Conservation (phyloP, 2,113 vertebrate species). For the Alethe diademata region DNA sequence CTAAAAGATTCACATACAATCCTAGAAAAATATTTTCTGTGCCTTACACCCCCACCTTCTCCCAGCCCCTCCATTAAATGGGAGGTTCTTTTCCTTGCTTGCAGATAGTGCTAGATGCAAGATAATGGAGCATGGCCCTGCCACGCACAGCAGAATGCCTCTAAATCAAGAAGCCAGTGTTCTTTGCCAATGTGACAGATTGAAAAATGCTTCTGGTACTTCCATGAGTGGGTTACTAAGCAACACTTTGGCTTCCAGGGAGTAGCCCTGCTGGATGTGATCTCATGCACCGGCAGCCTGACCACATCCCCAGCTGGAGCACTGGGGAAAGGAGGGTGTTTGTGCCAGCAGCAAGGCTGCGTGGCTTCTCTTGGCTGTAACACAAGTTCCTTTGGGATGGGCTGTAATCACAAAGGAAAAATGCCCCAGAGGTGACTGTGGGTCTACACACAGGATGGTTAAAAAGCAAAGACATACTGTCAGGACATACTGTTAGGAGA, state of each 20-base stretch:
- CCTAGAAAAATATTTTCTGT: neutral
- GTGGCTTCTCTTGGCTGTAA: neutral
- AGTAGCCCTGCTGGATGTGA: conserved; percentile 48
- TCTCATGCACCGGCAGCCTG: conserved; percentile 37
- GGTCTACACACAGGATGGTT: neutral
- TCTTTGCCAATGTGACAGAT: conserved; percentile 56
- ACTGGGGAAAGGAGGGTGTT: neutral
- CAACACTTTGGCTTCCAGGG: conserved; percentile 68
- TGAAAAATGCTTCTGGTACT: conserved; percentile 65
- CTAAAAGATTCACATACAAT: neutral
- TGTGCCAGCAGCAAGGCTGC: neutral
- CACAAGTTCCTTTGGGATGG: neutral
- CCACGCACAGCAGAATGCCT: conserved; percentile 26
- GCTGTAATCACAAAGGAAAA: neutral
- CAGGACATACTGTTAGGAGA: rapidly evolving
- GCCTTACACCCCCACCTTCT: neutral
- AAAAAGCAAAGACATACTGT: neutral
- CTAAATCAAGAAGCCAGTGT: conserved; percentile 55
- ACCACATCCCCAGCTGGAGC: conserved; percentile 50
- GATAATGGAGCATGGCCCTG: conserved; percentile 49
- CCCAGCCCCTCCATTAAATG: neutral
- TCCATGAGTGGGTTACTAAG: conserved; percentile 65
- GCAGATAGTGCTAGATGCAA: neutral
- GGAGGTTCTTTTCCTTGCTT: neutral
- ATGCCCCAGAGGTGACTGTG: neutral